Evolutionary conservation across 2,113 vertebrate genomes (phyloP).

Genomic region (Noctilio leporinus): DNA sequence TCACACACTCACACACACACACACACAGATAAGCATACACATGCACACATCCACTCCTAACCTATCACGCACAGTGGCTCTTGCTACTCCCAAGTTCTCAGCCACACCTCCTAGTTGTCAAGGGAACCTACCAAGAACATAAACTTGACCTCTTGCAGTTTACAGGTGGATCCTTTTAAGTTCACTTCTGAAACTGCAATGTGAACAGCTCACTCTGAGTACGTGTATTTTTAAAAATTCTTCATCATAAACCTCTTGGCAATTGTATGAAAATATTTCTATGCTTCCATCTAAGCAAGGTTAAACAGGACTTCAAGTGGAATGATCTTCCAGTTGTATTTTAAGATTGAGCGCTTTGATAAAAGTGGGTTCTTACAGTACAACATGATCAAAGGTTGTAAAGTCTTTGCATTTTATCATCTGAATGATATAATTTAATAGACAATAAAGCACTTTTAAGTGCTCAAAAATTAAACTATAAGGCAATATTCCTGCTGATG

Average conservation of each 20-base stretch:
- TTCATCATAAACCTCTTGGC: neutral
- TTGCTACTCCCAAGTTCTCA: neutral
- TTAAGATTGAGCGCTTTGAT: neutral
- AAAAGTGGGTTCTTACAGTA: neutral
- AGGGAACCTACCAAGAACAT: constrained; percentile 68
- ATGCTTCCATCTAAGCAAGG: neutral
- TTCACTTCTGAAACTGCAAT: neutral
- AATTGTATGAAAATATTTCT: neutral
- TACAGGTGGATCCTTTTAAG: constrained; percentile 8
- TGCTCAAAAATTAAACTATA: neutral
- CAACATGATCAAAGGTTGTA: neutral
- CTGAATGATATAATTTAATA: neutral
- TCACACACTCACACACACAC: neutral
- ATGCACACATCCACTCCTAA: rapidly evolving
- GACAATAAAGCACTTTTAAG: neutral
- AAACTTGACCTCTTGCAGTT: constrained; percentile 67
- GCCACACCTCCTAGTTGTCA: constrained; percentile 46
- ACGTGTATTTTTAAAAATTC: constrained; percentile 34
- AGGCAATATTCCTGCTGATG: neutral
- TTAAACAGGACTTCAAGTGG: neutral
- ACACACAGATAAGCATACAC: rapidly evolving
- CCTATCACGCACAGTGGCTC: neutral
- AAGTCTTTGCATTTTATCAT: neutral
- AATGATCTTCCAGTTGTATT: neutral
- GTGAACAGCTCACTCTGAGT: constrained; percentile 14